Base-by-base conservation (phyloP, 1,140 invertebrate genomes). In the Nasonia giraulti region DNA sequence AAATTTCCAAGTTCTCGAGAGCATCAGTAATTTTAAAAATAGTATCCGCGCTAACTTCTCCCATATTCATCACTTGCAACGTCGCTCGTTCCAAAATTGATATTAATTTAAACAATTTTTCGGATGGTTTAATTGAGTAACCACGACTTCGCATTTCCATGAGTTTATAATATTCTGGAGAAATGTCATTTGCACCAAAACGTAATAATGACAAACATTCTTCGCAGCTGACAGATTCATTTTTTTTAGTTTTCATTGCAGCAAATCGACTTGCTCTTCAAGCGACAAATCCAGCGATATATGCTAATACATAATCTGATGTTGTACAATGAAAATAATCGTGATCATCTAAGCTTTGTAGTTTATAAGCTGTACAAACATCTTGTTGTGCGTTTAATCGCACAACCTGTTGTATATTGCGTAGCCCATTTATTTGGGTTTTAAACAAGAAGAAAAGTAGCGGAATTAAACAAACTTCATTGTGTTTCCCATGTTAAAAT, bases 281-380 rank as follows among this genome's bases (percentile, higher is more conserved):
- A 10, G 77, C 83, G 33, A 84, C 44, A 80, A 50, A 84, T 62
- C 83, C 77, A 14, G 77, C 76, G 23, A 84, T 23, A 75, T 84
- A 80, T 27, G n/a, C n/a, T n/a, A n/a, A n/a, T n/a, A n/a, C n/a
- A n/a, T n/a, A n/a, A n/a, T n/a, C n/a, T n/a, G n/a, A n/a, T n/a
- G n/a, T n/a, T n/a, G n/a, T n/a, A n/a, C n/a, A n/a, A n/a, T n/a
- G n/a, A n/a, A n/a, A n/a, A n/a, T n/a, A n/a, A n/a, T n/a, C n/a
- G n/a, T n/a, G n/a, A n/a, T n/a, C n/a, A n/a, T n/a, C n/a, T n/a
- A n/a, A 40, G 40, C 7, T 40, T 6, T 10, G 40, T 40, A 40
- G 33, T 33, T 33, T 33, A 5, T 33, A 33, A 33, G 33, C 33
- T 33, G 33, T 33, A 33, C 33, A 33, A 33, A 33, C 33, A 33